phyloP scores from a whole-genome alignment of 2,113 vertebrate species.

The Psittacara wagleri region DNA sequence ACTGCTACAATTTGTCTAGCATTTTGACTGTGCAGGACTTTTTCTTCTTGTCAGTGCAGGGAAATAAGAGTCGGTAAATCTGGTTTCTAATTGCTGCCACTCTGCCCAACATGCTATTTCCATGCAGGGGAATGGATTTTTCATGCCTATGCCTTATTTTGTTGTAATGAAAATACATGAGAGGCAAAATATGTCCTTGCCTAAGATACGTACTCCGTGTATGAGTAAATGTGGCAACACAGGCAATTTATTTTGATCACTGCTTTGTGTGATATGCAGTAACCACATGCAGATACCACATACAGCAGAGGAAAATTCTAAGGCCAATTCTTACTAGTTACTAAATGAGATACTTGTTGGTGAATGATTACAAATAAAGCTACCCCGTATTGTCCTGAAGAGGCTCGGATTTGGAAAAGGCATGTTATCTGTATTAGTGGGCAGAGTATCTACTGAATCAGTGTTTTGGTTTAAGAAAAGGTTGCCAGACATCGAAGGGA shows the following conservation, averaged over 20 bases:
- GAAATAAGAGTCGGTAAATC: background rate
- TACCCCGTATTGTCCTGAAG: background rate
- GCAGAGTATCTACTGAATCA: conserved; percentile 27
- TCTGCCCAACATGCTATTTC: background rate
- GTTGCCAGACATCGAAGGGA: background rate
- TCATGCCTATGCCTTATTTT: background rate
- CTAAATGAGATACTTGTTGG: background rate
- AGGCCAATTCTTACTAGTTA: background rate
- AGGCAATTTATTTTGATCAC: background rate
- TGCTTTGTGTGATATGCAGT: background rate
- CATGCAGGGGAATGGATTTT: background rate
- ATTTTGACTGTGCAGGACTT: conserved; percentile 1
- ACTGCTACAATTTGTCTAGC: background rate
- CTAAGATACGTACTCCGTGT: background rate
- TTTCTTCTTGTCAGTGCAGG: background rate
- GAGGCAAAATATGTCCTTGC: conserved; percentile 7
- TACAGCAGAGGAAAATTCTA: background rate
- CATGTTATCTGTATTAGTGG: background rate
- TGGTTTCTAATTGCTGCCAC: background rate
- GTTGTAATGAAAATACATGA: conserved; percentile 17
- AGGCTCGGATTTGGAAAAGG: background rate
- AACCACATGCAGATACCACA: background rate
- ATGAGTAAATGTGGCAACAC: background rate
- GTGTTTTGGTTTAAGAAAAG: background rate
- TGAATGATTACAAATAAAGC: background rate